These are phyloP conservation scores for Galago senegalensis DNA, from an alignment of 2,797 vertebrate species.

Conservation along the genomic window DNA sequence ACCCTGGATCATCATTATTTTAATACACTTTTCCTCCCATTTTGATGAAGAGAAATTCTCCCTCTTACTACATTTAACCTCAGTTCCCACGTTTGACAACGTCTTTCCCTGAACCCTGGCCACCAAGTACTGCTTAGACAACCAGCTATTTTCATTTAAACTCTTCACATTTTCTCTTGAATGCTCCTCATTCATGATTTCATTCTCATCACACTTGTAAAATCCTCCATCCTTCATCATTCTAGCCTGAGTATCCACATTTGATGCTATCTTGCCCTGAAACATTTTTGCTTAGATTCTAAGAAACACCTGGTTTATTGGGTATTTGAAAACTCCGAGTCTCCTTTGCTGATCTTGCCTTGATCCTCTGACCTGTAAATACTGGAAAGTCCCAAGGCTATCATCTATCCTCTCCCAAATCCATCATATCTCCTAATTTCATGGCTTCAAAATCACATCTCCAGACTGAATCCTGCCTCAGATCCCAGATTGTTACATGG, in stretches of 20 bases:
- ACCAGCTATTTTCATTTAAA: not conserved
- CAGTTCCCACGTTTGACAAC: not conserved
- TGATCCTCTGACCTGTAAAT: not conserved
- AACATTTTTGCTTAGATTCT: not conserved
- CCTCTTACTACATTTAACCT: not conserved
- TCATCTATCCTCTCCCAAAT: not conserved
- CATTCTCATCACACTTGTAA: not conserved
- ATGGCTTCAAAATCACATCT: not conserved
- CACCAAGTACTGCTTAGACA: not conserved
- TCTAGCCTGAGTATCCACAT: not conserved
- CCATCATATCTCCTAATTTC: not conserved
- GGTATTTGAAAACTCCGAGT: not conserved
- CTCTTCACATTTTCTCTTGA: not conserved
- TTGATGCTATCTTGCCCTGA: not conserved
- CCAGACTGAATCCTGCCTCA: not conserved
- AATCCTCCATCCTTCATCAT: not conserved
- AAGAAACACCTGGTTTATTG: no score
- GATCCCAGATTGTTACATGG: not conserved
- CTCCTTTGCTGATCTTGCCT: not conserved
- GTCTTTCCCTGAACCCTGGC: accelerated
- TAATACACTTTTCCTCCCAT: not conserved
- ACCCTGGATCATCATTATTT: not conserved
- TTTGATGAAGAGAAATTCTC: not conserved
- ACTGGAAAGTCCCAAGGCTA: no score
- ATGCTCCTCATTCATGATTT: not conserved